A percentile compares a stretch with the other conserved stretches of the same genome.
phyloP scores from a whole-genome alignment of 2,888 invertebrate species.

The Automeris io region DNA sequence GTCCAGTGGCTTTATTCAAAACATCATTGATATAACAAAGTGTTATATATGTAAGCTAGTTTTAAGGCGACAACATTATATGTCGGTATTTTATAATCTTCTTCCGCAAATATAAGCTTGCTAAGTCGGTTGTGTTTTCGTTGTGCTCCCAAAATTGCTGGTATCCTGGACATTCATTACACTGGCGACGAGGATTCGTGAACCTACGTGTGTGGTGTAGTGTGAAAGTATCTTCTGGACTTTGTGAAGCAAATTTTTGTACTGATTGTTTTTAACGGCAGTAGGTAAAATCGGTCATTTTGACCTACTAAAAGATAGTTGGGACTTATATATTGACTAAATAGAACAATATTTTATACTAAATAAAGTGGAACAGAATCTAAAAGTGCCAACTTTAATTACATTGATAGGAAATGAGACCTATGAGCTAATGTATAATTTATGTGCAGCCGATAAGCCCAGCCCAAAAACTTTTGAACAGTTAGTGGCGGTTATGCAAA shows the following conservation, averaged over 20 bases:
- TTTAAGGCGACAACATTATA: too few species aligned
- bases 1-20: not conserved
- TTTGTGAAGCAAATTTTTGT: too few species aligned
- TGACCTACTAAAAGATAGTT: not conserved
- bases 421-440: not conserved
- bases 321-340: slow-evolving; percentile 1
- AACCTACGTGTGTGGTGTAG: too few species aligned
- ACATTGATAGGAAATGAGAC: slow-evolving; percentile 6
- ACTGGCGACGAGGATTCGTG: too few species aligned
- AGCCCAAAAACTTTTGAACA: not conserved
- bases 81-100: too few species aligned
- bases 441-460: slow-evolving; percentile 3
- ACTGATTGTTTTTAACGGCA: too few species aligned
- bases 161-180: too few species aligned
- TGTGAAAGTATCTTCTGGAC: too few species aligned
- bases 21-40: not conserved
- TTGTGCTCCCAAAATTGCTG: too few species aligned
- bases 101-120: too few species aligned
- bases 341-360: slow-evolving; percentile 12
- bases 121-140: too few species aligned
- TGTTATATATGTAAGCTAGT: not conserved
- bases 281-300: slow-evolving; percentile 6
- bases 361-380: not conserved
- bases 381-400: slow-evolving; percentile 10
- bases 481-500: not conserved